Evolutionary conservation across 2,888 invertebrate genomes (phyloP), one percentile per base, ranked within the genome.

Genomic region (Meandrusa payeni): DNA sequence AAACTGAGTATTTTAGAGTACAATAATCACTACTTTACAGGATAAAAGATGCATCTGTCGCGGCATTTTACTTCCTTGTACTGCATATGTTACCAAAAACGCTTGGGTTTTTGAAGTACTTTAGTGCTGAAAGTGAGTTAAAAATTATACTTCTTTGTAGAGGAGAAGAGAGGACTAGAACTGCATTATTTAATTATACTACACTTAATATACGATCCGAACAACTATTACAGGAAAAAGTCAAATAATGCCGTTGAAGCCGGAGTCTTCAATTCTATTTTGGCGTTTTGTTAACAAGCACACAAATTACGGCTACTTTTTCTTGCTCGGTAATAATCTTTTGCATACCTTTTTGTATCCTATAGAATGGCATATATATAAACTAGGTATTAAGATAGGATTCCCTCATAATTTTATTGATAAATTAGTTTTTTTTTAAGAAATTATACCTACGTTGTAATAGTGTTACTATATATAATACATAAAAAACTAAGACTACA

Each of bases 251-350:
- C 47, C 59, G 1, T 3, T 57, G 0, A 80, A 76, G 52, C 61
- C 74, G 0, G 75, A 75, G 39, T 80, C 81, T 1, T 58, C 62
- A 0, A 62, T 83, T 28, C 43, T 83, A 26, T 76, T 63, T 61
- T 83, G 80, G 79, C 59, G 64, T 13, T 82, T 67, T 53, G 65
- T 78, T 1, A 77, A 82, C 39, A 73, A 64, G 46, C 72, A 83
- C 28, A 51, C 69, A 3, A 72, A 70, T 31, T 83, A 83, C 45
- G 73, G 67, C 20, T 79, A 77, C 42, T 52, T 78, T 0, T 63
- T 77, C 17, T n/a, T 77, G 4, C 48, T 74, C 1, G 81, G 80
- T 76, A 55, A 54, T 27, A 31, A 19, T 40, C 5, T 33, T 12
- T 20, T 13, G n/a, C n/a, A n/a, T 15, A 15, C 15, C 5, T 22